These are phyloP conservation scores for Eristalinus sepulchralis DNA, from an alignment of 2,888 invertebrate genomes.

Conservation along the genomic window DNA sequence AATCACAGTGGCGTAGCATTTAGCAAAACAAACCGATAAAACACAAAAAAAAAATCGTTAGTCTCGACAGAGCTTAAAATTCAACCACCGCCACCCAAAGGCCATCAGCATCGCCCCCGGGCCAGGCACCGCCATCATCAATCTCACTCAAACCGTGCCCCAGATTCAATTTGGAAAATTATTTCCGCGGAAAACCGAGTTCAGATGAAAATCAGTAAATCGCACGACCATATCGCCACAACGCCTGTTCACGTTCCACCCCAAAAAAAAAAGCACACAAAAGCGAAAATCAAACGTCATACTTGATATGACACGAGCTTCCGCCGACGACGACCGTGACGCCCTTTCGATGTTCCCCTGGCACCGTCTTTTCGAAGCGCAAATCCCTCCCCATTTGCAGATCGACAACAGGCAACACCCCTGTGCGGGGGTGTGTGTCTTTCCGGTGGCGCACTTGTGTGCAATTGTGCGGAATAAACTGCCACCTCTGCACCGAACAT, in stretches of 20 bases:
- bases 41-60: too few species aligned
- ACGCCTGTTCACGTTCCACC: not conserved
- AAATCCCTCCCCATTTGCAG: not conserved
- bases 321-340: not conserved
- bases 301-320: not conserved
- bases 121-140: not conserved
- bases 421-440: not conserved
- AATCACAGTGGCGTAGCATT: too few species aligned
- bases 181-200: not conserved
- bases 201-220: not conserved
- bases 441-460: conserved; percentile 13
- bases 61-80: too few species aligned
- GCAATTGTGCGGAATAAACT: conserved; percentile 42
- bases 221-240: not conserved
- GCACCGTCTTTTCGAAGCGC: not conserved
- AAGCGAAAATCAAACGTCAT: not conserved
- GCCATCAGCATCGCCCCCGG: not conserved
- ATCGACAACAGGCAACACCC: not conserved
- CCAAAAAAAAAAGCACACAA: not conserved
- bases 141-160: not conserved
- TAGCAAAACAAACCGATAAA: too few species aligned
- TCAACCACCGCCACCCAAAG: too few species aligned
- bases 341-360: not conserved
- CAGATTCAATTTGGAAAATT: not conserved
- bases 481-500: not conserved